These are phyloP conservation scores for Apamea crenata DNA, from an alignment of 2,888 invertebrate species.

Conservation along the genomic window DNA sequence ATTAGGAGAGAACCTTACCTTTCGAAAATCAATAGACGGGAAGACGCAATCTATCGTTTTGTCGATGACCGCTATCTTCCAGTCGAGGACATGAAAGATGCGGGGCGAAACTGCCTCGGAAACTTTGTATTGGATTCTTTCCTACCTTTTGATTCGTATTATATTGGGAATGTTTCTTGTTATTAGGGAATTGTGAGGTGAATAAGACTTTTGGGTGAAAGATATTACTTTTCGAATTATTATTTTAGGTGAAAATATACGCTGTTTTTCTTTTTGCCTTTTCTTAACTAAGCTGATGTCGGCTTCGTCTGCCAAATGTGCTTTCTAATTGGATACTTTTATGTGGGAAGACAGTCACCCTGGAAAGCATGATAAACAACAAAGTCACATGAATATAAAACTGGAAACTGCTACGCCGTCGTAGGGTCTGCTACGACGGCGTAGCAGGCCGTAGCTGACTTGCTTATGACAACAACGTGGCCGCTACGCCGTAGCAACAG, in stretches of 20 bases:
- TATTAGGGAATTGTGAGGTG: slow-evolving; percentile 37
- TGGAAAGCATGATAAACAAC: background rate
- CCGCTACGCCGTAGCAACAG: slow-evolving; percentile 6
- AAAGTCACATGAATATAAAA: background rate
- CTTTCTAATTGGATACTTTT: background rate
- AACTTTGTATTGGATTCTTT: slow-evolving; percentile 65
- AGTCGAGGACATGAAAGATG: slow-evolving; percentile 67
- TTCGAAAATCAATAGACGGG: slow-evolving; percentile 69
- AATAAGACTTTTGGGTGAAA: slow-evolving; percentile 25
- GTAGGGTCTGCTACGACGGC: background rate
- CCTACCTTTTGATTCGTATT: slow-evolving; percentile 55
- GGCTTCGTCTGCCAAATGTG: background rate
- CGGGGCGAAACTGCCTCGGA: slow-evolving; percentile 59
- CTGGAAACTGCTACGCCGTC: background rate
- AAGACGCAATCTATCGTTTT: slow-evolving; percentile 69
- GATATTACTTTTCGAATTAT: slow-evolving; percentile 3
- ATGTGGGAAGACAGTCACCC: too few relatives aligned
- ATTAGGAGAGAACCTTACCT: slow-evolving; percentile 55
- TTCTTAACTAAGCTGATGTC: background rate
- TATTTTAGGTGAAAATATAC: background rate
- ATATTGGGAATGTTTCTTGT: slow-evolving; percentile 41
- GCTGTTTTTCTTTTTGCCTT: background rate
- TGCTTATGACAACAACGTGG: background rate
- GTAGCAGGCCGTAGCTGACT: slow-evolving; percentile 4
- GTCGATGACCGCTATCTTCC: slow-evolving; percentile 67